These are phyloP conservation scores for Machimus rusticus DNA, from an alignment of 2,888 invertebrate genomes.

Conservation along the genomic window DNA sequence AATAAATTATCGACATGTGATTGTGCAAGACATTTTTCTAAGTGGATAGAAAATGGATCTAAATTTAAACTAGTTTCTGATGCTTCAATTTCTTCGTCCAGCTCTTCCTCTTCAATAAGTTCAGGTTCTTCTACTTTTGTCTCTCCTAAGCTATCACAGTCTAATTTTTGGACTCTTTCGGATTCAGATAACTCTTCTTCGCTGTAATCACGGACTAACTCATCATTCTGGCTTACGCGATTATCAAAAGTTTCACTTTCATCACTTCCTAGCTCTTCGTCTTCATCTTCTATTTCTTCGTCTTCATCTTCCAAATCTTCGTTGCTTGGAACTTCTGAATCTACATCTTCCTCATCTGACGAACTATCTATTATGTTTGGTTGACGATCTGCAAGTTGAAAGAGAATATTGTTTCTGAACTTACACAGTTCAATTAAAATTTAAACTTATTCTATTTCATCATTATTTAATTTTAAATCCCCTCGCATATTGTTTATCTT, in stretches of 20 bases:
- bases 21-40: slow-evolving; percentile 72
- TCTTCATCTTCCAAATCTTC: background rate
- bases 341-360: slow-evolving; percentile 43
- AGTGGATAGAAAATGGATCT: slow-evolving; percentile 75
- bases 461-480: too few species aligned
- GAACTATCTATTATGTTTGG: slow-evolving; percentile 49
- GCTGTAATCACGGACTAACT: slow-evolving; percentile 42
- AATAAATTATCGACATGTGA: slow-evolving; percentile 68
- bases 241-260: background rate
- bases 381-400: slow-evolving; percentile 29
- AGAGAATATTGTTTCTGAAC: background rate
- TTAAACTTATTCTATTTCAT: too few species aligned
- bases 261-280: background rate
- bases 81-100: slow-evolving; percentile 31
- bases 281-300: slow-evolving; percentile 28
- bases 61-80: slow-evolving; percentile 38
- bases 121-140: slow-evolving; percentile 45
- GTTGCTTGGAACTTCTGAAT: background rate
- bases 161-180: slow-evolving; percentile 33
- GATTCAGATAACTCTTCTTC: slow-evolving; percentile 49
- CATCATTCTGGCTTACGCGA: background rate
- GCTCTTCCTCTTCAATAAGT: slow-evolving; percentile 3
- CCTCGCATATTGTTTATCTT: too few species aligned
- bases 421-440: too few species aligned
- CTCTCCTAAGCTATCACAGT: background rate